A percentile compares a stretch with the other conserved stretches of the same genome.
Evolutionary conservation across 1,140 invertebrate species (phyloP).

Genomic region (Magallana gigas): DNA sequence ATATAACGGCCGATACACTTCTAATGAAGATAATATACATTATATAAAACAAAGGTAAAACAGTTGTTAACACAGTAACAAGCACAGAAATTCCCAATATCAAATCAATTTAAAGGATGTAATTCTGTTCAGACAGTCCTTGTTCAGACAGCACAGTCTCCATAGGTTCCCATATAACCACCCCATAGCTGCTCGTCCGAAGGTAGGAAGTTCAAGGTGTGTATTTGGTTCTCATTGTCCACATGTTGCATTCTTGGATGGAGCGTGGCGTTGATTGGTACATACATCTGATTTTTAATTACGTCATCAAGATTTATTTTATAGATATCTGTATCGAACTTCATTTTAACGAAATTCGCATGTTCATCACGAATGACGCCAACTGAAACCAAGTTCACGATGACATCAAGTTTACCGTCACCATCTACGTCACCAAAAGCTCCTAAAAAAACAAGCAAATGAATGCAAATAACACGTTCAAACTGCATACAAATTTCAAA

Average conservation of each 20-base stretch:
- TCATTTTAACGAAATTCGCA: conserved; percentile 67
- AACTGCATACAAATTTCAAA: too few relatives aligned
- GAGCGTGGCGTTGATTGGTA: conserved; percentile 62
- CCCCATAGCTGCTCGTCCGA: conserved; percentile 75
- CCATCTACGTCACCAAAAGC: conserved; percentile 72
- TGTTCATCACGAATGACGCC: conserved; percentile 64
- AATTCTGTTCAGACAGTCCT: too few relatives aligned
- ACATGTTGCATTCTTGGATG: conserved; percentile 56
- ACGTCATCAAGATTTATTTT: conserved; percentile 66
- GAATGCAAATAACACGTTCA: too few relatives aligned
- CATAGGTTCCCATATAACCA: conserved; percentile 76
- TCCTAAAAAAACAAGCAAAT: conserved; percentile 53
- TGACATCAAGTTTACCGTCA: conserved; percentile 67
- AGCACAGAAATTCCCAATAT: too few relatives aligned
- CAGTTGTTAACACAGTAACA: too few relatives aligned
- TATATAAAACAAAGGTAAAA: too few relatives aligned
- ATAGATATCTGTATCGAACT: conserved; percentile 64
- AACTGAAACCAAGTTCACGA: conserved; percentile 65
- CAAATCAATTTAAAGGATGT: too few relatives aligned
- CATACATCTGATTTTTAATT: conserved; percentile 51
- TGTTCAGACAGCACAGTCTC: conserved; percentile 59
- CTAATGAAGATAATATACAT: too few relatives aligned
- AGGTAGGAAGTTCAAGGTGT: conserved; percentile 69
- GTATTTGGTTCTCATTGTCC: conserved; percentile 60
- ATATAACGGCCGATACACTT: too few relatives aligned